Percentiles rank a stretch among this genome's conserved stretches.
Evolutionary conservation across 2,888 invertebrate genomes (phyloP).

Genomic region (Myopa testacea): DNA sequence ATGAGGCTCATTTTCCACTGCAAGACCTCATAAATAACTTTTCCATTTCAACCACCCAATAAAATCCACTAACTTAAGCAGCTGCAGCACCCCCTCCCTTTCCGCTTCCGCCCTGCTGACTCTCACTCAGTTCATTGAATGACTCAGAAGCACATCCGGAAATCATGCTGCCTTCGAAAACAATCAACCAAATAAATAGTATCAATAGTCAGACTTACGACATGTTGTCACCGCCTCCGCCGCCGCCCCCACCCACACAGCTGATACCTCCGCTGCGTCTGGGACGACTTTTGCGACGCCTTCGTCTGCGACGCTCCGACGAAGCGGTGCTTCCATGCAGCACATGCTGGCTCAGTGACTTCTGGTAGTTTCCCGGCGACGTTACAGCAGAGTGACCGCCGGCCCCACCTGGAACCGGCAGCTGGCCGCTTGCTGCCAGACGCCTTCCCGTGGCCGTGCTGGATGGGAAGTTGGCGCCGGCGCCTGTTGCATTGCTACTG

Average conservation of each 20-base stretch:
- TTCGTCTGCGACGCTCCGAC: slow-evolving; percentile 64
- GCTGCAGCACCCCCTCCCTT: too few relatives aligned
- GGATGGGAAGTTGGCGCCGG: slow-evolving; percentile 51
- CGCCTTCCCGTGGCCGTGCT: slow-evolving; percentile 66
- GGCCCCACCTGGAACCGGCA: slow-evolving; percentile 20
- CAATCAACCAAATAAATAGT: too few relatives aligned
- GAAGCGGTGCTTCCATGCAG: slow-evolving; percentile 65
- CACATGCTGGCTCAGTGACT: slow-evolving; percentile 67
- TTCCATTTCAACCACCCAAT: too few relatives aligned
- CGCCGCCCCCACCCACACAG: slow-evolving; percentile 59
- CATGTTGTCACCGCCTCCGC: slow-evolving; percentile 60
- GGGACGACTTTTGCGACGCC: slow-evolving; percentile 65
- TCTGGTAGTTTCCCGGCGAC: slow-evolving; percentile 53
- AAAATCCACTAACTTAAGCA: too few relatives aligned
- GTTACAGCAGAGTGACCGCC: slow-evolving; percentile 17
- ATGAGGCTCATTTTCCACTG: too few relatives aligned
- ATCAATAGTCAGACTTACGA: slow-evolving; percentile 55
- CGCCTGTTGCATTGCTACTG: neutral
- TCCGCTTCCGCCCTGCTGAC: too few relatives aligned
- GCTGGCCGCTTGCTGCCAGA: slow-evolving; percentile 61
- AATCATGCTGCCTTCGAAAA: too few relatives aligned
- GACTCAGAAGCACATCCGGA: too few relatives aligned
- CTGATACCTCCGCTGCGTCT: slow-evolving; percentile 61
- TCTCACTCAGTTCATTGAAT: too few relatives aligned
- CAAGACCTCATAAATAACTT: too few relatives aligned